Evolutionary conservation across 2,113 vertebrate species (phyloP), one percentile per base, ranked within the genome.

Genomic region (Erpornis zantholeuca): DNA sequence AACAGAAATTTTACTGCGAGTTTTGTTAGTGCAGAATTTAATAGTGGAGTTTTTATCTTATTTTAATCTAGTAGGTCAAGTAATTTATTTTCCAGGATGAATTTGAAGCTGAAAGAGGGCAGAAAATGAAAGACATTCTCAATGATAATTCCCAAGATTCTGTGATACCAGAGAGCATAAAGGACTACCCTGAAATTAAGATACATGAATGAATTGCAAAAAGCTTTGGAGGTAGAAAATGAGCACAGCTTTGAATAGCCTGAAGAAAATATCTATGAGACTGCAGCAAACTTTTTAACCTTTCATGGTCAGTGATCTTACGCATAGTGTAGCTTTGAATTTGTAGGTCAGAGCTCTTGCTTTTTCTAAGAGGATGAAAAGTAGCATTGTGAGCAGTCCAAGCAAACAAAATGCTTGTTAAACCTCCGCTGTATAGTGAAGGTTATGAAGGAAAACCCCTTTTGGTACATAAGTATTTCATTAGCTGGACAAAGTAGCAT

Each of bases 131-230:
- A 86, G 52, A 35, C 45, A 24, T 38, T 77, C 31, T 40, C 29
- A 59, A 7, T 80, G 57, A n/a, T 80, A 14, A 27, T 82, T 94
- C n/a, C 25, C 23, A 60, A 72, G 63, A 86, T 82, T 86, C 68
- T 90, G 1, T 53, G 47, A 59, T 73, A 82, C 54, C 38, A 78
- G 64, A 66, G 42, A 81, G 12, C 3, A 1, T n/a, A 82, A 91
- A 88, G 50, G 66, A 82, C 47, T 60, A 38, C 77, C 78, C 35
- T 80, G 82, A 96, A 92, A 91, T 87, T 91, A 85, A 91, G 93
- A 70, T 92, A 90, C 42, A 73, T 44, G 9, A 80, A 66, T 72
- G 68, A 86, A 87, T 70, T 90, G 54, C 29, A 82, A 78, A 96
- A 94, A 33, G 10, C 22, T 68, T 84, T 71, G 35, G 56, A 70